phyloP scores from a whole-genome alignment of 2,797 vertebrate species.

The Enoplosus armatus region DNA sequence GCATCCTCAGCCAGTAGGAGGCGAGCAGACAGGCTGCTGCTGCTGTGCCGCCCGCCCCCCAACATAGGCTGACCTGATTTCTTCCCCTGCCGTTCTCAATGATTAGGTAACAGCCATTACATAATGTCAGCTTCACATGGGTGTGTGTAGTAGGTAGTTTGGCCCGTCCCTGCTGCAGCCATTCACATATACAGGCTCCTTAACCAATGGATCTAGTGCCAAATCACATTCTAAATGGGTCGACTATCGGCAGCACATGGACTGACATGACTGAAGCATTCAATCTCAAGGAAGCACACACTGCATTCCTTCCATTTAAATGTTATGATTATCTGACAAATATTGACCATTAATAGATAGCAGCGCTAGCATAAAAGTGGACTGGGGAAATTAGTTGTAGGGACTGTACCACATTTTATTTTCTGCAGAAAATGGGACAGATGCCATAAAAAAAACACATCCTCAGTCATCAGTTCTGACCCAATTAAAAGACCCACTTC shows the following conservation, averaged over 20 bases:
- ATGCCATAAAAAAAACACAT: not conserved
- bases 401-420: not conserved
- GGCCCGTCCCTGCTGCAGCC: slow-evolving; percentile 37
- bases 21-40: slow-evolving; percentile 40
- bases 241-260: not conserved
- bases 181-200: slow-evolving; percentile 27
- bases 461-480: not conserved
- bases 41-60: slow-evolving; percentile 23
- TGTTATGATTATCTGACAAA: not conserved
- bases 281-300: not conserved
- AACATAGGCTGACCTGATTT: slow-evolving; percentile 78
- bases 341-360: not conserved
- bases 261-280: not conserved
- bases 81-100: slow-evolving; percentile 62
- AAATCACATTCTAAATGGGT: not conserved
- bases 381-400: not conserved
- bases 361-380: not conserved
- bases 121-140: slow-evolving; percentile 76
- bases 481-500: not conserved
- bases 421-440: not conserved
- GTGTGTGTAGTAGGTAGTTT: slow-evolving; percentile 66
- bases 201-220: not conserved
- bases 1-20: slow-evolving; percentile 48
- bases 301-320: too few relatives aligned
- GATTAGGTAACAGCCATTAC: slow-evolving; percentile 84